These are phyloP conservation scores for Acleris laterana DNA, from an alignment of 2,888 invertebrate genomes.

Conservation along the genomic window DNA sequence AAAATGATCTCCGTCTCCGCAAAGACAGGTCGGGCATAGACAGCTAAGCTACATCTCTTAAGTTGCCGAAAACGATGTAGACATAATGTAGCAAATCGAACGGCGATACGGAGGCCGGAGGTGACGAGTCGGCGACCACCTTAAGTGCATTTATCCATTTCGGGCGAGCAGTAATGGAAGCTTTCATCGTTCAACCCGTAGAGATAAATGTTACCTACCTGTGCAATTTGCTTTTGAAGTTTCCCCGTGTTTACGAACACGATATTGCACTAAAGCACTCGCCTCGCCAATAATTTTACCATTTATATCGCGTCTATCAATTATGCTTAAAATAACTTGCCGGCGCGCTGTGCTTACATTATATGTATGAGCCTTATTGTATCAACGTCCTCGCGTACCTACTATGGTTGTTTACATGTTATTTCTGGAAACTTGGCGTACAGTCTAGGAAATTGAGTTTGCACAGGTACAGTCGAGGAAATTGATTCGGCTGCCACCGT, in stretches of 20 bases:
- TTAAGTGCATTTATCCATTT: slow-evolving; percentile 78
- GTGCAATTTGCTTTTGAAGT: slow-evolving; percentile 76
- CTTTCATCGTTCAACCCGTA: slow-evolving; percentile 68
- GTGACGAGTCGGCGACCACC: slow-evolving; percentile 51
- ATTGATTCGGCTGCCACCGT: too few relatives aligned
- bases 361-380: slow-evolving; percentile 42
- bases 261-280: slow-evolving; percentile 68
- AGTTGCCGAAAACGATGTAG: slow-evolving; percentile 48
- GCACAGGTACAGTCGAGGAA: neutral
- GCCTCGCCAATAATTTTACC: slow-evolving; percentile 59
- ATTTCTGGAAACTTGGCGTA: neutral
- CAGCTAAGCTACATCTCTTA: slow-evolving; percentile 10
- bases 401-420: slow-evolving; percentile 3
- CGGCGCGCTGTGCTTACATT: slow-evolving; percentile 44
- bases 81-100: slow-evolving; percentile 56
- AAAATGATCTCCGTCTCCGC: too few relatives aligned
- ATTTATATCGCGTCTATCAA: slow-evolving; percentile 63
- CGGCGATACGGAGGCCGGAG: slow-evolving; percentile 44
- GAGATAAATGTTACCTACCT: slow-evolving; percentile 72
- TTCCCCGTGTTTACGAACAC: slow-evolving; percentile 57
- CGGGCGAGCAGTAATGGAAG: slow-evolving; percentile 66
- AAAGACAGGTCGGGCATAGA: neutral
- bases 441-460: neutral
- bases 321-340: slow-evolving; percentile 53
- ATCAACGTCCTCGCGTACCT: slow-evolving; percentile 38